Base-by-base conservation (phyloP, 2,888 invertebrate species). In the Mayetiola destructor region DNA sequence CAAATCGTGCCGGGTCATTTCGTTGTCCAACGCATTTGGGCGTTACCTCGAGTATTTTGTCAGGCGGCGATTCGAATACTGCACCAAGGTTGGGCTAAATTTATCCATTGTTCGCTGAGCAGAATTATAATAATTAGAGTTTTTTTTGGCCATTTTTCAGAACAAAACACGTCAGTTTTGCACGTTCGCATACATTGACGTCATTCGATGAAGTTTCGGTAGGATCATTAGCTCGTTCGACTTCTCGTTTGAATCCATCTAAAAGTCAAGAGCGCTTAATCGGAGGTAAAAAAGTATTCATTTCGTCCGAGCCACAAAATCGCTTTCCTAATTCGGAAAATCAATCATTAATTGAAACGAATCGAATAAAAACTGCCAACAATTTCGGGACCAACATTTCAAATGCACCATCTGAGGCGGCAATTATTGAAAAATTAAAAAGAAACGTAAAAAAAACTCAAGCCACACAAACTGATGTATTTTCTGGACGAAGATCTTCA, bases 131-230 rank as follows among this genome's bases (percentile, higher is more conserved):
- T 4, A 21, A 14, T 32, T 32, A 42, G 12, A 42, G 20, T 40
- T 18, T 8, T 12, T 40, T 40, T 40, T n/a, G 3, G 32, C 32
- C 8, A 18, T n/a, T 40, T 40, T 18, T 9, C 74, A 87, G 88
- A 69, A 82, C 85, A 61, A 92, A 92, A 69, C 92, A 92, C 69
- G 92, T 92, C 35, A 90, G 89, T 64, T 92, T 92, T 67, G 88
- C 90, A 53, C 79, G 90, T 58, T 90, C 90, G 4, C 88, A 90
- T 68, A 90, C 90, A 0, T 71, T 89, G 62, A 87, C 88, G 29
- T 89, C 88, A 5, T 88, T 89, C 66, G 88, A 89, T 64, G 84
- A 85, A 67, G 79, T 81, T 27, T 74, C 76, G 40, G 74, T 76
- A 56, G 60, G 75, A 65, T n/a, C n/a, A n/a, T n/a, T n/a, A n/a